Percentiles rank a stretch among this genome's conserved stretches.
Conservation (phyloP, 2,797 vertebrate species). For the Hemitrygon akajei region DNA sequence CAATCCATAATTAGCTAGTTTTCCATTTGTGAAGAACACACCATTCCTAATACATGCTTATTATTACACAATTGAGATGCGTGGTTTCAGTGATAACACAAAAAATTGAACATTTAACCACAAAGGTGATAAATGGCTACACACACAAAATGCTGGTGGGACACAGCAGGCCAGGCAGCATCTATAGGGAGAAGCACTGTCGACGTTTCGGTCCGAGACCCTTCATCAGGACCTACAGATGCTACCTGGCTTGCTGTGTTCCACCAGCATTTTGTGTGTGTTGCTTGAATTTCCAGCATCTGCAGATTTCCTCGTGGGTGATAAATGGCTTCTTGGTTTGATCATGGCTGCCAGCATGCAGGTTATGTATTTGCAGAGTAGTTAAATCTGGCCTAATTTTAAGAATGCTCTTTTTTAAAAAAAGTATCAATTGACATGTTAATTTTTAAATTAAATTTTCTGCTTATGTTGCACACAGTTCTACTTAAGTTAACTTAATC, state of each 20-base stretch:
- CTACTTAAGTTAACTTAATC: background rate
- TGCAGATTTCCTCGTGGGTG: too few relatives aligned
- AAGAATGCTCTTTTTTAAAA: background rate
- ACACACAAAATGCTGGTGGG: too few relatives aligned
- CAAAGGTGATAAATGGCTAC: background rate
- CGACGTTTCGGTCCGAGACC: too few relatives aligned
- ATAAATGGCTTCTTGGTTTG: background rate
- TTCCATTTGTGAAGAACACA: background rate
- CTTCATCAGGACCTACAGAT: too few relatives aligned
- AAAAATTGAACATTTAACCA: background rate
- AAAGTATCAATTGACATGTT: background rate
- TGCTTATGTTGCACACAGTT: background rate
- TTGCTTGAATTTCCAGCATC: too few relatives aligned
- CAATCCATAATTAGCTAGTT: background rate
- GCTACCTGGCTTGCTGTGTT: too few relatives aligned
- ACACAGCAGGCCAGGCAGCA: too few relatives aligned
- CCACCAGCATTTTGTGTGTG: too few relatives aligned
- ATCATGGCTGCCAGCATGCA: background rate
- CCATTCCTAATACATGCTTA: background rate
- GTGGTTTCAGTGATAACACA: background rate
- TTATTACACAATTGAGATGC: background rate
- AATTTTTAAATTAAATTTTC: background rate
- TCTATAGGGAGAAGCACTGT: too few relatives aligned
- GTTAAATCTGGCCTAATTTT: background rate
- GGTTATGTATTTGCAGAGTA: background rate